Conservation (phyloP, 2,888 invertebrate species). For the Parnassius mnemosyne region DNA sequence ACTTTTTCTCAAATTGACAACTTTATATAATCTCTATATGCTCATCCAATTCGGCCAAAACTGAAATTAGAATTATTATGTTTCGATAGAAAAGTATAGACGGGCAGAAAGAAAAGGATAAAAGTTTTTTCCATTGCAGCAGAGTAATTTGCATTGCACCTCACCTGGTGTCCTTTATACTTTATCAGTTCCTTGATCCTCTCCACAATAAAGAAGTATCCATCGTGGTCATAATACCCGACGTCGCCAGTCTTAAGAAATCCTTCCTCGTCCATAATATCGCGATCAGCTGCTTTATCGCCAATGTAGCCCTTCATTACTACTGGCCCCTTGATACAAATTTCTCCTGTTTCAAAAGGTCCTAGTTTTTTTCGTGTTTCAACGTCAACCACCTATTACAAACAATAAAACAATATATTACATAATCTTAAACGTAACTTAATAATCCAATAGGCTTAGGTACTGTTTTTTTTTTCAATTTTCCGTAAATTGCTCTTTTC, state of each 20-base stretch:
- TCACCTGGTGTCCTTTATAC: constrained; percentile 54
- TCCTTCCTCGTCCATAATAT: constrained; percentile 54
- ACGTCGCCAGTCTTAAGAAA: constrained; percentile 63
- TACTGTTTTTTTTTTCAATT: no score
- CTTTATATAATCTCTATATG: no score
- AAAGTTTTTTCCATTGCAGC: no score
- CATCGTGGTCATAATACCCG: constrained; percentile 62
- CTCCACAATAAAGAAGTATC: constrained; percentile 60
- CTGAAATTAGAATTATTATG: no score
- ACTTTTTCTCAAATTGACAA: no score
- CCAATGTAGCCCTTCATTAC: constrained; percentile 58
- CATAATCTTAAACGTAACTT: no score
- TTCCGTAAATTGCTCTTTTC: no score
- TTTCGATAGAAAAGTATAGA: no score
- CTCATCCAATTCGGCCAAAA: no score
- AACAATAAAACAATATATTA: not conserved
- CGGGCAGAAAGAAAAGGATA: no score
- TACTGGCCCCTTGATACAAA: constrained; percentile 53
- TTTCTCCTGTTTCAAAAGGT: constrained; percentile 50
- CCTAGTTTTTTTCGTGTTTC: constrained; percentile 47
- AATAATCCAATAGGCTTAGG: no score
- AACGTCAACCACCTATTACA: constrained; percentile 60
- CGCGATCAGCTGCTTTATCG: constrained; percentile 45
- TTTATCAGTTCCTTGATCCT: constrained; percentile 64
- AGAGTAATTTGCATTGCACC: not conserved